Evolutionary conservation across 2,888 invertebrate genomes (phyloP).

Genomic region (Lathronympha strigana): DNA sequence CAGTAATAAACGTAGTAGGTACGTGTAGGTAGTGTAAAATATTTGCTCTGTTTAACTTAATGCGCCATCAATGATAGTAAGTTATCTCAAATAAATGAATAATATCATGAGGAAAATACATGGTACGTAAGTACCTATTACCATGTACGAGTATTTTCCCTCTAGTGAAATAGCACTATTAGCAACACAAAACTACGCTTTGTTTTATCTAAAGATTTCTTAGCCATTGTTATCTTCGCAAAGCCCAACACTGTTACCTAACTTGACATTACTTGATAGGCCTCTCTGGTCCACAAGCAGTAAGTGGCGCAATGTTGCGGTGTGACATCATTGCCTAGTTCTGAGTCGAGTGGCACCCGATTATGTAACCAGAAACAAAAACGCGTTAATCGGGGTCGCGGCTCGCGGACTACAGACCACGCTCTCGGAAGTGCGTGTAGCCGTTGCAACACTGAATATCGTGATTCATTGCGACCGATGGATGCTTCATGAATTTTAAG

Average conservation of each 20-base stretch:
- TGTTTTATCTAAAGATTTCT: conserved; percentile 29
- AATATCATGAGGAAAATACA: too few species aligned
- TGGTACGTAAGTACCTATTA: too few species aligned
- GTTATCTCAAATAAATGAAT: too few species aligned
- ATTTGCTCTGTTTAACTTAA: too few species aligned
- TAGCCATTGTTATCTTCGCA: conserved; percentile 30
- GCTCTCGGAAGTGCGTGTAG: conserved; percentile 62
- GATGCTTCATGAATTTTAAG: conserved; percentile 39
- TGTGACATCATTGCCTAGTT: conserved; percentile 84
- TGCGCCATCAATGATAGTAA: too few species aligned
- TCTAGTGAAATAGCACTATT: too few species aligned
- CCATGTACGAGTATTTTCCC: too few species aligned
- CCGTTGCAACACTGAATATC: conserved; percentile 53
- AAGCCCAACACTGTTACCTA: conserved; percentile 47
- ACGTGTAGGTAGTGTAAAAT: too few species aligned
- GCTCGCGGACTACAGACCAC: conserved; percentile 63
- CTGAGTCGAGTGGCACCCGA: conserved; percentile 64
- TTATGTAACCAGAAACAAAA: conserved; percentile 81
- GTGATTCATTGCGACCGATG: conserved; percentile 38
- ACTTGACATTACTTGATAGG: conserved; percentile 39
- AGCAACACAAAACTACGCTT: conserved; percentile 11
- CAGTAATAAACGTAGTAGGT: conserved; percentile 6
- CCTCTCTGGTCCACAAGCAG: conserved; percentile 50
- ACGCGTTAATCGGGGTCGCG: conserved; percentile 75
- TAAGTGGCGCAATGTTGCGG: conserved; percentile 81